Percentiles rank a stretch among this genome's conserved stretches.
Evolutionary conservation across 2,797 vertebrate species (phyloP).

Genomic region (Sparidentex hasta): DNA sequence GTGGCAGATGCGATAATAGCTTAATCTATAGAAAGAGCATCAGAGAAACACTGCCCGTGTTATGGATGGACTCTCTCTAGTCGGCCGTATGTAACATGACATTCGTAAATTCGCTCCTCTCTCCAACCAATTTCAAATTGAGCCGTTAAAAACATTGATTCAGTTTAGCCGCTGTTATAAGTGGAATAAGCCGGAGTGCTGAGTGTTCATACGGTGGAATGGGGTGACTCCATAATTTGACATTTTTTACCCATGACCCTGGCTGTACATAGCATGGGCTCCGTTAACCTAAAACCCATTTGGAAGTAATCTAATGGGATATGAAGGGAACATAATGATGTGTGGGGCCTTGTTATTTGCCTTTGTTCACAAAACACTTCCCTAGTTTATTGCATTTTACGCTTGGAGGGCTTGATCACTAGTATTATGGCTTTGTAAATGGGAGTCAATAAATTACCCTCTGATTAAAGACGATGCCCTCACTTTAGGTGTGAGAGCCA

Average conservation of each 20-base stretch:
- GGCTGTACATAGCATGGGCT: constrained; percentile 41
- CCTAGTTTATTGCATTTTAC: constrained; percentile 85
- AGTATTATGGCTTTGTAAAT: constrained; percentile 84
- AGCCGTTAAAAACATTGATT: constrained; percentile 25
- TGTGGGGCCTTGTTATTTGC: constrained; percentile 83
- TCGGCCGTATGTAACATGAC: constrained; percentile 19
- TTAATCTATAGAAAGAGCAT: constrained; percentile 43
- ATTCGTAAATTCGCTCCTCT: constrained; percentile 21
- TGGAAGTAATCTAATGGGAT: constrained; percentile 77
- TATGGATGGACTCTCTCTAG: constrained; percentile 16
- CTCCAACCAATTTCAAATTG: constrained; percentile 11
- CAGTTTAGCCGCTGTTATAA: constrained; percentile 17
- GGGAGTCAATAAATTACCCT: constrained; percentile 85
- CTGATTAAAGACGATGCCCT: constrained; percentile 84
- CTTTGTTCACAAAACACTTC: constrained; percentile 86
- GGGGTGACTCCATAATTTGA: constrained; percentile 57
- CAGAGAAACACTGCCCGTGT: constrained; percentile 17
- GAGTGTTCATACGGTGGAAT: constrained; percentile 25
- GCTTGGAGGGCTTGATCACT: constrained; percentile 83
- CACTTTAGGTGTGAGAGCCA: constrained; percentile 79
- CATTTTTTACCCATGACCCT: constrained; percentile 66
- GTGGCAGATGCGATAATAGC: constrained; percentile 32
- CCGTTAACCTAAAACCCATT: constrained; percentile 69
- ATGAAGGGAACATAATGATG: constrained; percentile 82
- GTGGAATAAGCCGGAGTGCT: background rate